phyloP scores from a whole-genome alignment of 2,888 invertebrate genomes.

The Cactoblastis cactorum region DNA sequence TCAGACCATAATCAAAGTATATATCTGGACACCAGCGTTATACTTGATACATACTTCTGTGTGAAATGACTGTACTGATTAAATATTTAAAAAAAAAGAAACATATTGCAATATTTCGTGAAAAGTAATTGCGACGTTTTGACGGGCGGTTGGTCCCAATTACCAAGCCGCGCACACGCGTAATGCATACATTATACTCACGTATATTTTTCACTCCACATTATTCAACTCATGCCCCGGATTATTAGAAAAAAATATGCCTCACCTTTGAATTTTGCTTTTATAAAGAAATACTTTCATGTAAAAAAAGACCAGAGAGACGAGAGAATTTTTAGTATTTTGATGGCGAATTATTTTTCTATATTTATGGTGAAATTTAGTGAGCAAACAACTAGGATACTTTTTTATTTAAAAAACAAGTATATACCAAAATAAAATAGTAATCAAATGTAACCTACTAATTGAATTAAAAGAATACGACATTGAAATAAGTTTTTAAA shows the following conservation, averaged over 20 bases:
- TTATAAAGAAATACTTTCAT: neutral
- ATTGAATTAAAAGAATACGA: no score
- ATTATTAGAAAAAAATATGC: slow-evolving; percentile 16
- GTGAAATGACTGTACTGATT: no score
- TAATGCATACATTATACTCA: slow-evolving; percentile 8
- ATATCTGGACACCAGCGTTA: no score
- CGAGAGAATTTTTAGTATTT: neutral
- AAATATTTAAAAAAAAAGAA: no score
- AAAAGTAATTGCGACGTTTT: slow-evolving; percentile 3
- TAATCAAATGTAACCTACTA: no score
- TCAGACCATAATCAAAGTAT: no score
- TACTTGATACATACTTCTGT: no score
- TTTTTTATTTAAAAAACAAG: no score
- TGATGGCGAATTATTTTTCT: neutral
- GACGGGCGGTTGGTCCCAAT: slow-evolving; percentile 5
- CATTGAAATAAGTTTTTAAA: no score
- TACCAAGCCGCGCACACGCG: neutral
- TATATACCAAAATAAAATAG: no score
- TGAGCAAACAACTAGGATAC: no score
- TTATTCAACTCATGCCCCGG: neutral
- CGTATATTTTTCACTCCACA: neutral
- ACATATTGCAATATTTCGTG: neutral
- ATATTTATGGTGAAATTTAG: no score
- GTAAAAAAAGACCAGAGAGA: neutral
- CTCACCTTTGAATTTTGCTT: neutral